Evolutionary conservation across 2,797 vertebrate species (phyloP).

Genomic region (Danio choprae): DNA sequence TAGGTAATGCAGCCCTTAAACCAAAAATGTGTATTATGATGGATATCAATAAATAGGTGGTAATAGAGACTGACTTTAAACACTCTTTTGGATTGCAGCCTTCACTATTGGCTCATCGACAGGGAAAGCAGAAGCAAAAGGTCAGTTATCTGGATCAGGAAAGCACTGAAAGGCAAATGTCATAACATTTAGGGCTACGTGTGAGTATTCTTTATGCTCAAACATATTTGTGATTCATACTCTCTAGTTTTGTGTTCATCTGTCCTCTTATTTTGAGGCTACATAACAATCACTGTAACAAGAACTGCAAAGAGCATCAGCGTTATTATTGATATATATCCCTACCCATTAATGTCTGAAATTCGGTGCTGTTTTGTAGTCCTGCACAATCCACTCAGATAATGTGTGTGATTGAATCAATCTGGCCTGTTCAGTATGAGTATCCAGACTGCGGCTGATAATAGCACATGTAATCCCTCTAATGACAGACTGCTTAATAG

Average conservation of each 20-base stretch:
- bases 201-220: conserved; percentile 34
- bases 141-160: conserved; percentile 72
- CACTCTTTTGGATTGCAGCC: background rate
- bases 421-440: conserved; percentile 40
- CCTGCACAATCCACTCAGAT: conserved; percentile 12
- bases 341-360: conserved; percentile 2
- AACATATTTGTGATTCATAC: conserved; percentile 24
- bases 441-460: conserved; percentile 42
- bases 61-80: conserved; percentile 1
- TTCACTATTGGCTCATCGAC: conserved; percentile 47
- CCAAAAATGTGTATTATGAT: background rate
- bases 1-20: background rate
- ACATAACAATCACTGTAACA: conserved; percentile 12
- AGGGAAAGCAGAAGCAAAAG: conserved; percentile 60
- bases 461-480: conserved; percentile 59
- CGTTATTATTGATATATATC: conserved; percentile 18
- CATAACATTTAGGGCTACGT: conserved; percentile 59
- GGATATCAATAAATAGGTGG: background rate
- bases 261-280: conserved; percentile 12
- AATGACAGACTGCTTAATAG: conserved; percentile 58
- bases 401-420: conserved; percentile 36
- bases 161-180: conserved; percentile 74
- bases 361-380: conserved; percentile 3
- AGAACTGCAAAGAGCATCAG: conserved; percentile 11
- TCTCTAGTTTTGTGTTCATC: conserved; percentile 29